Percentiles rank a stretch among this genome's conserved stretches.
phyloP scores from a whole-genome alignment of 2,888 invertebrate genomes.

The Netelia virgata region DNA sequence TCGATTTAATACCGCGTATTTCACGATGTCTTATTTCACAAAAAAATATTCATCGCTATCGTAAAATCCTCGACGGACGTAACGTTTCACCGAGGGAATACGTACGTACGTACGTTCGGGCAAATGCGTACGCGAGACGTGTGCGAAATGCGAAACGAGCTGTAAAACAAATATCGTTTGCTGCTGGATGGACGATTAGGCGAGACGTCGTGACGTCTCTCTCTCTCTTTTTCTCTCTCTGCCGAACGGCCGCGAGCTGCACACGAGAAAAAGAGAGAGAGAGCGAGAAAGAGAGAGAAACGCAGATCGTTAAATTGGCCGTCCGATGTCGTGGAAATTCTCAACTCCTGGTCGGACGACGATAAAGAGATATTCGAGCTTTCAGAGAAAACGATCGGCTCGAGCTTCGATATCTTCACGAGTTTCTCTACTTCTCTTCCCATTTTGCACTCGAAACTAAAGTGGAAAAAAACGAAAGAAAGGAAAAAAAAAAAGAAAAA shows the following conservation, averaged over 20 bases:
- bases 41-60: not conserved
- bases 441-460: slow-evolving; percentile 55
- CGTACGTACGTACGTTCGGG: not conserved
- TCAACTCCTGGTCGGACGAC: slow-evolving; percentile 18
- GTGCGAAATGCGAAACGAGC: slow-evolving; percentile 23
- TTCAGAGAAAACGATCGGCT: slow-evolving; percentile 51
- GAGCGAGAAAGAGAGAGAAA: slow-evolving; percentile 23
- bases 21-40: not conserved
- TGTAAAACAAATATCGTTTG: slow-evolving; percentile 63
- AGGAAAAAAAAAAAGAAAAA: slow-evolving; percentile 6
- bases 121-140: not conserved
- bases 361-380: slow-evolving; percentile 43
- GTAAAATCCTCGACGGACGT: not conserved
- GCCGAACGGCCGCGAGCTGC: not conserved
- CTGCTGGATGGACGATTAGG: slow-evolving; percentile 54
- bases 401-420: slow-evolving; percentile 25
- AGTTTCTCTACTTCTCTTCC: slow-evolving; percentile 8
- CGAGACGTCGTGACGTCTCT: slow-evolving; percentile 21
- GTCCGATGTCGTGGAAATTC: slow-evolving; percentile 38
- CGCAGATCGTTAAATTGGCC: slow-evolving; percentile 60
- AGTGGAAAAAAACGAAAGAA: slow-evolving; percentile 40
- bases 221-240: not conserved
- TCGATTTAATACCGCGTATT: not conserved
- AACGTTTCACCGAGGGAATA: too few species aligned
- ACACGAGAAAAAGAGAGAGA: slow-evolving; percentile 5